Evolutionary conservation across 2,888 invertebrate species (phyloP).

Genomic region (Hipparchia sbordonii): DNA sequence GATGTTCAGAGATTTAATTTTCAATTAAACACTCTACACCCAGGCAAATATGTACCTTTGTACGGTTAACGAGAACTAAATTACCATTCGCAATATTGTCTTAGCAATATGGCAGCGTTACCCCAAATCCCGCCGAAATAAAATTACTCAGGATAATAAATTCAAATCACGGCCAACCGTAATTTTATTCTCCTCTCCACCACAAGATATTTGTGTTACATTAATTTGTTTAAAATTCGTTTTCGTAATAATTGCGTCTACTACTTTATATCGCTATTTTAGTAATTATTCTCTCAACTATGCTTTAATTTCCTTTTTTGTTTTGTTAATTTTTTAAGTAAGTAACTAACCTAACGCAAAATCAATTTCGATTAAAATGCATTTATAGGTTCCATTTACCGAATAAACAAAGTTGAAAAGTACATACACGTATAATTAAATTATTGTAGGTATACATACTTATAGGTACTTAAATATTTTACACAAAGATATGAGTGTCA

Average conservation of each 20-base stretch:
- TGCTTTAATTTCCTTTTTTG: too few species aligned
- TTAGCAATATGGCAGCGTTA: conserved; percentile 59
- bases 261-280: conserved; percentile 24
- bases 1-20: too few species aligned
- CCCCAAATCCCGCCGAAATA: conserved; percentile 65
- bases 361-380: too few species aligned
- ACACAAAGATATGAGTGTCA: not conserved
- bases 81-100: conserved; percentile 66
- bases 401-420: too few species aligned
- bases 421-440: not conserved
- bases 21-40: not conserved
- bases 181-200: conserved; percentile 75
- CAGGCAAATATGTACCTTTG: not conserved
- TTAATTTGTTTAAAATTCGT: conserved; percentile 76
- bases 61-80: conserved; percentile 10
- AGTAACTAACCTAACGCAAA: too few species aligned
- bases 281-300: not conserved
- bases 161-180: conserved; percentile 77
- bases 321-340: too few species aligned
- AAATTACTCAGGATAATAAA: conserved; percentile 80
- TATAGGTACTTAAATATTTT: not conserved
- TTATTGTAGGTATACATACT: too few species aligned
- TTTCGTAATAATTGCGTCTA: conserved; percentile 53
- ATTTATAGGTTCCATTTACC: too few species aligned
- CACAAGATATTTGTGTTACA: conserved; percentile 72